Conservation (phyloP, 2,888 invertebrate species). For the Bombylius major region DNA sequence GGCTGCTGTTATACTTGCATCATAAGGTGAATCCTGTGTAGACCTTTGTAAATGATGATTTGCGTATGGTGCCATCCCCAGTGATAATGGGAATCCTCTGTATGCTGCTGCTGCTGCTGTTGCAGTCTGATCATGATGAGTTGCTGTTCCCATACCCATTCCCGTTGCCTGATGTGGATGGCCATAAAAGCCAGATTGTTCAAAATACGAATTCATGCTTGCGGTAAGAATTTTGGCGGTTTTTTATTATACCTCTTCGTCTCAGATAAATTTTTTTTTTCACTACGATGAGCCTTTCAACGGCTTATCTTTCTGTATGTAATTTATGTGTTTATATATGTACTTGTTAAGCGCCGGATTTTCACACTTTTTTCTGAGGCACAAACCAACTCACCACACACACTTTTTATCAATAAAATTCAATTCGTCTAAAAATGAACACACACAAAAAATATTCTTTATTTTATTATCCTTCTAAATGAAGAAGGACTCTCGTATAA, state of each 20-base stretch:
- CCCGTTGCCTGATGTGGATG: slow-evolving; percentile 73
- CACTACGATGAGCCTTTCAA: neutral
- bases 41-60: slow-evolving; percentile 65
- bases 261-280: neutral
- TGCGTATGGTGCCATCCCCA: slow-evolving; percentile 76
- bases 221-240: slow-evolving; percentile 37
- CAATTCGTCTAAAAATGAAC: neutral
- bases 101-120: slow-evolving; percentile 52
- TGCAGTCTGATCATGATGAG: slow-evolving; percentile 61
- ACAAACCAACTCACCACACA: slow-evolving; percentile 14
- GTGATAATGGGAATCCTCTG: slow-evolving; percentile 73
- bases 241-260: slow-evolving; percentile 12
- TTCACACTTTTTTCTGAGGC: slow-evolving; percentile 6
- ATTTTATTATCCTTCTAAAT: neutral
- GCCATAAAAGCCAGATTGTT: slow-evolving; percentile 91
- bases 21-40: slow-evolving; percentile 84
- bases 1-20: slow-evolving; percentile 76
- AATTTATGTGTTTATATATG: too few species aligned
- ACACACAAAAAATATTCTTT: slow-evolving; percentile 1
- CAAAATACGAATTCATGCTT: slow-evolving; percentile 89
- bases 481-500: neutral
- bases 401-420: too few species aligned
- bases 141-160: slow-evolving; percentile 49
- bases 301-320: too few species aligned
- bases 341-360: neutral